These are phyloP conservation scores for Catharus fuscescens DNA, from an alignment of 2,113 vertebrate species.

Conservation along the genomic window DNA sequence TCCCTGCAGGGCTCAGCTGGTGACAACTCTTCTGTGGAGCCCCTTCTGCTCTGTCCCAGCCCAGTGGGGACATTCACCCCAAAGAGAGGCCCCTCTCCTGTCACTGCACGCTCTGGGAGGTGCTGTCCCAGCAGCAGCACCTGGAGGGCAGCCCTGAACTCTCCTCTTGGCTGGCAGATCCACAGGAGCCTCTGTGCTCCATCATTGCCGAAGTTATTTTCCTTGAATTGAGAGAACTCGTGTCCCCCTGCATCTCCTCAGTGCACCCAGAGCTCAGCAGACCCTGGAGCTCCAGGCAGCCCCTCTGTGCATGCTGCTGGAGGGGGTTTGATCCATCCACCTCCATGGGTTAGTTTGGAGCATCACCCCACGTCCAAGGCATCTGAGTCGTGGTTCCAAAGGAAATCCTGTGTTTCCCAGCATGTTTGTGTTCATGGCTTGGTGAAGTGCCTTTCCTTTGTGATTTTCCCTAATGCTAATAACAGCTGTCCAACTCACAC, in stretches of 20 bases:
- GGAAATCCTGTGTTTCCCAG: constrained; percentile 1
- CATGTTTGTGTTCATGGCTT: constrained; percentile 33
- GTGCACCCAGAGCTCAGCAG: background rate
- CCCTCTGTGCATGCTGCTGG: background rate
- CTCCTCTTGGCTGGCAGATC: background rate
- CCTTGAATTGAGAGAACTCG: constrained; percentile 61
- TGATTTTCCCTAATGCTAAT: constrained; percentile 49
- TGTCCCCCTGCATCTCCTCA: background rate
- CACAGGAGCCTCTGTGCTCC: background rate
- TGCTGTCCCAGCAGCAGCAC: background rate
- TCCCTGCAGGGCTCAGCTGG: background rate
- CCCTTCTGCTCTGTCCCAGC: background rate
- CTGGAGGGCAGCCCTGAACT: background rate
- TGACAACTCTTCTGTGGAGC: background rate
- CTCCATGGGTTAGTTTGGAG: background rate
- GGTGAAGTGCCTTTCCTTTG: constrained; percentile 36
- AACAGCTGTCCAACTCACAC: background rate
- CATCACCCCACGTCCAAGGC: background rate
- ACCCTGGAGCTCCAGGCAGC: background rate
- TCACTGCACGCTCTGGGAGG: rapidly evolving
- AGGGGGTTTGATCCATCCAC: background rate
- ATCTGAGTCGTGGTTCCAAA: rapidly evolving
- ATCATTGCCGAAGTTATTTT: background rate
- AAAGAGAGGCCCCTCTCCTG: background rate
- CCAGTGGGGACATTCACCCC: rapidly evolving